Conservation (phyloP, 2,797 vertebrate genomes). For the Syncerus caffer region DNA sequence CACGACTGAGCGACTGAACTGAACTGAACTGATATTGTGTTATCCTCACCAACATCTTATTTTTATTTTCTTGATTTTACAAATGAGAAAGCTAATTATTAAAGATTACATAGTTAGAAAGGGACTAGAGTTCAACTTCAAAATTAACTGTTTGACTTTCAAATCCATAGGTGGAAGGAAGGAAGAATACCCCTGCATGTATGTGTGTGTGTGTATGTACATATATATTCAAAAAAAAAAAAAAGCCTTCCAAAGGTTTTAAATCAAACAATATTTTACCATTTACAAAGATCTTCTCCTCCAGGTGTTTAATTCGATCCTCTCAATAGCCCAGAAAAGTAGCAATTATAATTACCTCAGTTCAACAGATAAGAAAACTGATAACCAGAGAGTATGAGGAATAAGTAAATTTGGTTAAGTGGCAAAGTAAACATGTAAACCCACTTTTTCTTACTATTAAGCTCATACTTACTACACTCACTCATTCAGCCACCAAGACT, state of each 20-base stretch:
- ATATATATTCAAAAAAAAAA: background rate
- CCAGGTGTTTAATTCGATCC: background rate
- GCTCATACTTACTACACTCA: background rate
- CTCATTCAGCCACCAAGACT: background rate
- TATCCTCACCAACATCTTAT: background rate
- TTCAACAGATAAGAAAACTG: constrained; percentile 44
- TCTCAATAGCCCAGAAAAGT: constrained; percentile 31
- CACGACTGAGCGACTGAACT: no score
- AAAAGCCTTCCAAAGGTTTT: background rate
- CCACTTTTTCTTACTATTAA: background rate
- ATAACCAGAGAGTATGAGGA: background rate
- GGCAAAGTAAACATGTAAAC: background rate
- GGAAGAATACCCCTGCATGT: background rate
- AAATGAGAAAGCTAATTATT: constrained; percentile 15
- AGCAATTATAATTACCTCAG: constrained; percentile 46
- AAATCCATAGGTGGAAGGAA: constrained; percentile 6
- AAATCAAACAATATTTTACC: background rate
- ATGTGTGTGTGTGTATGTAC: background rate
- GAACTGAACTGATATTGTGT: background rate
- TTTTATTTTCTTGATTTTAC: constrained; percentile 32
- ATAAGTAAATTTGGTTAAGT: background rate
- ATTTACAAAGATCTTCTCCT: background rate
- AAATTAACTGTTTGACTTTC: background rate
- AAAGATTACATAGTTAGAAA: constrained; percentile 5
- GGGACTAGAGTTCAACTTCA: background rate